Conservation (phyloP, 1,140 invertebrate species). For the Lepidurus couesii region DNA sequence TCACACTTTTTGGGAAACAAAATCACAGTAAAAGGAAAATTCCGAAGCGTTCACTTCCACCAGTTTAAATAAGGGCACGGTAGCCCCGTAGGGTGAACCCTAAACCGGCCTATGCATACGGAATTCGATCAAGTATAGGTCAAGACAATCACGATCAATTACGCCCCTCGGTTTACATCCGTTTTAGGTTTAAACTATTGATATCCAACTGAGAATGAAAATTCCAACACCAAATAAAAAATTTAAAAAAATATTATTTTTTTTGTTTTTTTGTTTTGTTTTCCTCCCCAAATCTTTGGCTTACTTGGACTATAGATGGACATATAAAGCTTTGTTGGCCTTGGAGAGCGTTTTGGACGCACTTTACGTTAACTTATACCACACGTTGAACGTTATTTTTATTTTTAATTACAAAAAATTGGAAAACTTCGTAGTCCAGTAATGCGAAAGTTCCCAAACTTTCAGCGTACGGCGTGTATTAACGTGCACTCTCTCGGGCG, state of each 20-base stretch:
- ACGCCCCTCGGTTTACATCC: neutral
- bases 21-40: neutral
- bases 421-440: too few species aligned
- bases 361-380: neutral
- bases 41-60: neutral
- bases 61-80: slow-evolving; percentile 9
- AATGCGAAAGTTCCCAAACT: too few species aligned
- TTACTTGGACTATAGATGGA: too few species aligned
- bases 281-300: too few species aligned
- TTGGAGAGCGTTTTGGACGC: neutral
- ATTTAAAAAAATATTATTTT: too few species aligned
- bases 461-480: neutral
- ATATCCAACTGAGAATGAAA: too few species aligned
- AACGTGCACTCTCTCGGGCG: neutral
- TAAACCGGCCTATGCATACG: neutral
- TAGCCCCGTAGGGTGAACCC: neutral
- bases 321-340: too few species aligned
- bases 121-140: slow-evolving; percentile 6
- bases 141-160: slow-evolving; percentile 15
- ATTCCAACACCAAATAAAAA: too few species aligned
- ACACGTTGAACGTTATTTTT: neutral
- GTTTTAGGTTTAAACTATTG: neutral
- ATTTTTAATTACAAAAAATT: neutral
- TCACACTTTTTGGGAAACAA: neutral
- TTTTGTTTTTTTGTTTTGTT: too few species aligned